Conservation (phyloP, 2,797 vertebrate genomes). For the Dryobates pubescens region DNA sequence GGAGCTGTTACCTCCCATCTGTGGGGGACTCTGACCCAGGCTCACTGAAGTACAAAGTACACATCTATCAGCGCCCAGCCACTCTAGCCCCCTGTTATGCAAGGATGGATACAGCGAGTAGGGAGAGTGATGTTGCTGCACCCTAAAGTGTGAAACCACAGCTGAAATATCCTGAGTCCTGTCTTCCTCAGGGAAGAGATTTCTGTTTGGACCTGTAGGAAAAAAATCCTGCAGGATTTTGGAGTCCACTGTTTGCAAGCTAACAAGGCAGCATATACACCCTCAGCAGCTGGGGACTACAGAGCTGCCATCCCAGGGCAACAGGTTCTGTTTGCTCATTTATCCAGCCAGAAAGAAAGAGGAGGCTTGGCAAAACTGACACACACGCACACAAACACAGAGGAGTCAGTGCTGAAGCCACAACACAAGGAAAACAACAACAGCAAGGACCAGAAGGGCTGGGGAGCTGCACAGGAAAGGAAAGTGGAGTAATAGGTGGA, state of each 20-base stretch:
- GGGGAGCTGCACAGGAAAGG: not conserved
- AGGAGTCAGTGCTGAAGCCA: slow-evolving; percentile 55
- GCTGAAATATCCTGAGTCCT: not conserved
- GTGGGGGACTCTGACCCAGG: not conserved
- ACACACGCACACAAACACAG: not conserved
- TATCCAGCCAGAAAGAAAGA: slow-evolving; percentile 28
- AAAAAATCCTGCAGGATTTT: not conserved
- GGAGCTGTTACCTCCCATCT: not conserved
- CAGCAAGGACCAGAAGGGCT: slow-evolving; percentile 19
- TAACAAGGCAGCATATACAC: not conserved
- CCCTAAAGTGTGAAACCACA: not conserved
- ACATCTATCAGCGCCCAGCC: not conserved
- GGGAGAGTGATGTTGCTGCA: not conserved
- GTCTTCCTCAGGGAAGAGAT: not conserved
- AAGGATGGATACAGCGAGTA: not conserved
- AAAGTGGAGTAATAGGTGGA: slow-evolving; percentile 1
- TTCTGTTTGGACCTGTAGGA: not conserved
- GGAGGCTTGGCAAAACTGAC: not conserved
- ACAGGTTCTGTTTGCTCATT: slow-evolving; percentile 18
- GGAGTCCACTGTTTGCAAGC: not conserved
- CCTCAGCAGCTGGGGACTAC: not conserved
- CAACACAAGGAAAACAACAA: slow-evolving; percentile 37
- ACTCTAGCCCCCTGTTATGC: not conserved
- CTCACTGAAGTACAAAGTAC: not conserved
- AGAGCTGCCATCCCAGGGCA: slow-evolving; percentile 6